Evolutionary conservation across 2,113 vertebrate species (phyloP), one percentile per base, ranked within the genome.

Genomic region (Anseranas semipalmata): DNA sequence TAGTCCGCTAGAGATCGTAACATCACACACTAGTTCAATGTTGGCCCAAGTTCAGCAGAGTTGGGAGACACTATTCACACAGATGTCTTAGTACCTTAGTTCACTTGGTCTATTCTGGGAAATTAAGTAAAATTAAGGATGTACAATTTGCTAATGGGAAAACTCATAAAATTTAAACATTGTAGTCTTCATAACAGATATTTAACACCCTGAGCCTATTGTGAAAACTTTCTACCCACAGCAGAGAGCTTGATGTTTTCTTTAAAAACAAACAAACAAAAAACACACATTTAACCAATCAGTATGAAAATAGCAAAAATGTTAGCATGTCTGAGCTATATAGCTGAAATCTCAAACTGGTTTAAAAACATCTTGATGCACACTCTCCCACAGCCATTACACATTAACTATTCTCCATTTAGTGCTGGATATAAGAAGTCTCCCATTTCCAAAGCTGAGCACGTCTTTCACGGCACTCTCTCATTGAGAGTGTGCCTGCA

Each of bases 401-500:
- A 62, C 25, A 22, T n/a, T 18, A 65, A 15, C 25, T 6, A 1
- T 48, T 77, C 39, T 13, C 72, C 25, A 25, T 33, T 45, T 10
- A 9, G 28, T 33, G 13, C n/a, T 65, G 85, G n/a, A 59, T 35
- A 45, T 32, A 12, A 53, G 17, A 4, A 1, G 7, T 25, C 58
- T 82, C 60, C 30, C 52, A 1, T 60, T 45, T 46, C 17, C 68
- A 12, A 16, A 45, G 37, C 65, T 16, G 45, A 39, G 80, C 70
- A 4, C 24, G 14, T 6, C n/a, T 50, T 39, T 63, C 94, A 35
- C 2, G 1, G 43, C n/a, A 5, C 35, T 8, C 37, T 43, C 28
- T 8, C 43, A 32, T 1, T 13, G 28, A 0, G 0, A 53, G 85
- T 11, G 67, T 7, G 43, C 35, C 85, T 58, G 50, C 3, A 22